Conservation (phyloP, 2,797 vertebrate genomes). For the Rallus crepitans region DNA sequence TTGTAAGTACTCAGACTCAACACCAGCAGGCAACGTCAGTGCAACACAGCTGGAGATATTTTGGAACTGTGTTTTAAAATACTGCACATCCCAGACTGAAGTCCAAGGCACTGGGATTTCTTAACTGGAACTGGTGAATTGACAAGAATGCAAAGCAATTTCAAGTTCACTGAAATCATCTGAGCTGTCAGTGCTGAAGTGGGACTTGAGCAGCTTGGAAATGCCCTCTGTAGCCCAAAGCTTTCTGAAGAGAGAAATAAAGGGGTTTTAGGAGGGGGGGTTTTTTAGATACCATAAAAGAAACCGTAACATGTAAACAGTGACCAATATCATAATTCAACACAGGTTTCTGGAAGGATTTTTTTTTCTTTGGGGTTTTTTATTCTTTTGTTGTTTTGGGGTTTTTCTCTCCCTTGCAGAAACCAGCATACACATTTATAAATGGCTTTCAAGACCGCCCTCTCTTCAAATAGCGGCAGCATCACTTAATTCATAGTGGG, state of each 20-base stretch:
- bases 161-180: neutral
- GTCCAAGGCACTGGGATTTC: accelerated
- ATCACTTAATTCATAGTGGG: neutral
- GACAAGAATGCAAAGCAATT: neutral
- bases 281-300: neutral
- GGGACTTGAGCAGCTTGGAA: neutral
- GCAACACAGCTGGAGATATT: neutral
- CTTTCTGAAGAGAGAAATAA: neutral
- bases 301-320: neutral
- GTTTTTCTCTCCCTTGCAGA: neutral
- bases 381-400: neutral
- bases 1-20: neutral
- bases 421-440: neutral
- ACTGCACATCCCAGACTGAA: neutral
- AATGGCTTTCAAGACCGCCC: neutral
- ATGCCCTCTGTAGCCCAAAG: neutral
- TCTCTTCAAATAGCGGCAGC: neutral
- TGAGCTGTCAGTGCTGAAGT: neutral
- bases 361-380: too few relatives aligned
- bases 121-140: neutral
- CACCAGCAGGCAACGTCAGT: neutral
- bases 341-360: neutral
- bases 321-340: neutral
- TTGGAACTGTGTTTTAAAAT: neutral
- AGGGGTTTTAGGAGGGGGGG: neutral